Percentiles rank a stretch among this genome's conserved stretches.
Evolutionary conservation across 2,888 invertebrate genomes (phyloP).

Genomic region (Luperina testacea): DNA sequence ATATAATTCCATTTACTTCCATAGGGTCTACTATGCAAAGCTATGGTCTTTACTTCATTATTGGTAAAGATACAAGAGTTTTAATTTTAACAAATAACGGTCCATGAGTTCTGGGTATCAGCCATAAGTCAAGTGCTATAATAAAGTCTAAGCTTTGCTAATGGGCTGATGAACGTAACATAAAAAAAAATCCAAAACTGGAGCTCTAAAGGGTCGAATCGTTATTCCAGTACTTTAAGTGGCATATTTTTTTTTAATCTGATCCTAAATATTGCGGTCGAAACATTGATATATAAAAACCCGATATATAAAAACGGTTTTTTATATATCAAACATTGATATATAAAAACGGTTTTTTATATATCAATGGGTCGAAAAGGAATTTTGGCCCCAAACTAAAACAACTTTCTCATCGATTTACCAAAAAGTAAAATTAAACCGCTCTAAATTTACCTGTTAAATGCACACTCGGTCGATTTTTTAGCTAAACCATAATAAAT

Average conservation of each 20-base stretch:
- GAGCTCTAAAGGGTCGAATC: background rate
- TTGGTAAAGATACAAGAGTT: too few relatives aligned
- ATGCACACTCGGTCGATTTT: slow-evolving; percentile 34
- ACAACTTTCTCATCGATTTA: background rate
- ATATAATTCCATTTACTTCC: too few relatives aligned
- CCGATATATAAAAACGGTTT: too few relatives aligned
- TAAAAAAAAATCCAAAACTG: background rate
- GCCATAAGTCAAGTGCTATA: background rate
- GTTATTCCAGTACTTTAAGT: background rate
- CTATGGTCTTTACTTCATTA: too few relatives aligned
- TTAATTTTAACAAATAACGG: too few relatives aligned
- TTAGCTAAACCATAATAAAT: slow-evolving; percentile 62
- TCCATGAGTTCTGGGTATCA: too few relatives aligned
- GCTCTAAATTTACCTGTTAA: slow-evolving; percentile 25
- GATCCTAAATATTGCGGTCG: background rate
- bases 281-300: too few relatives aligned
- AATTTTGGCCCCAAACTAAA: background rate
- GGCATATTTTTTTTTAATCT: too few relatives aligned
- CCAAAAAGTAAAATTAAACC: background rate
- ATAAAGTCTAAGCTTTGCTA: background rate
- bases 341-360: too few relatives aligned
- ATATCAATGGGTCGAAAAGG: background rate
- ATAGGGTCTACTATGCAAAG: too few relatives aligned
- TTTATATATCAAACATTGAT: too few relatives aligned
- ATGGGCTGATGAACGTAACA: background rate